Evolutionary conservation across 2,888 invertebrate genomes (phyloP).

Genomic region (Erynnis tages): DNA sequence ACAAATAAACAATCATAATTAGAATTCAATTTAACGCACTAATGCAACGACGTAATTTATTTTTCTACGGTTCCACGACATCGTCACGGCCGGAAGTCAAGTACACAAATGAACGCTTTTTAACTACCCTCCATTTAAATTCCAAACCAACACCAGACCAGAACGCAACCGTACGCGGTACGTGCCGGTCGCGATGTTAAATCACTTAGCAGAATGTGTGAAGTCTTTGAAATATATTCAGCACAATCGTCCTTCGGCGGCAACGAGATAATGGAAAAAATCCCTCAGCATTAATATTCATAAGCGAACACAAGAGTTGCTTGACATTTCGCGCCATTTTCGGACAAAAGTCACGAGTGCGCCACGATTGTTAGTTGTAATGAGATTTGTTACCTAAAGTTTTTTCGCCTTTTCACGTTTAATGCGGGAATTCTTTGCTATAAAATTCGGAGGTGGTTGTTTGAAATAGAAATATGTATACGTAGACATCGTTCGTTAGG

Average conservation of each 20-base stretch:
- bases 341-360: constrained; percentile 27
- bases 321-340: constrained; percentile 23
- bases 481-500: too few relatives aligned
- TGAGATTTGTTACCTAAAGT: constrained; percentile 15
- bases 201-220: constrained; percentile 43
- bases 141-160: background rate
- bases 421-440: background rate
- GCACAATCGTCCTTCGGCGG: constrained; percentile 37
- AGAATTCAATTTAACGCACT: too few relatives aligned
- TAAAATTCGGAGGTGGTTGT: too few relatives aligned
- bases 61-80: too few relatives aligned
- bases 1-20: too few relatives aligned
- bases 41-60: too few relatives aligned
- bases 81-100: too few relatives aligned
- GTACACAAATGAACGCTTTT: too few relatives aligned
- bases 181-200: constrained; percentile 32
- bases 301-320: constrained; percentile 40
- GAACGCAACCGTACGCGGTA: background rate
- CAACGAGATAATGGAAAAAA: constrained; percentile 59
- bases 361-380: constrained; percentile 15
- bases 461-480: too few relatives aligned
- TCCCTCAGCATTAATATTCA: constrained; percentile 60
- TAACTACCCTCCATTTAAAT: constrained; percentile 2
- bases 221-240: constrained; percentile 56
- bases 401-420: constrained; percentile 7